Evolutionary conservation across 2,888 invertebrate genomes (phyloP).

Genomic region (Julus scanicus): DNA sequence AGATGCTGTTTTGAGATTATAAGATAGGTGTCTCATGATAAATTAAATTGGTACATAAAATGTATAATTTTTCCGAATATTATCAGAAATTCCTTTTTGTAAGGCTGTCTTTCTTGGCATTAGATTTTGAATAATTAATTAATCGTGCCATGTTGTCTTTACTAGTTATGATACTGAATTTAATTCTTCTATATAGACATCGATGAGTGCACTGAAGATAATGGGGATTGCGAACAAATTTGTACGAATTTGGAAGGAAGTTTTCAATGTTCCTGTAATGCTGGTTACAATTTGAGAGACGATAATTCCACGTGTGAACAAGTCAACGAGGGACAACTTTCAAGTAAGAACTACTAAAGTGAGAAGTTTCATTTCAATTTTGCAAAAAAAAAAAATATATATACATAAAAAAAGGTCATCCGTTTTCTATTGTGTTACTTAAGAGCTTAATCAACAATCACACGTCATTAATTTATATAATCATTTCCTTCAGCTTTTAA

Average conservation of each 20-base stretch:
- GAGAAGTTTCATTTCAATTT: too few relatives aligned
- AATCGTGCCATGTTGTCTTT: too few relatives aligned
- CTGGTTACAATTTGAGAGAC: slow-evolving; percentile 70
- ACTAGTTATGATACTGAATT: not conserved
- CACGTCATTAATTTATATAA: too few relatives aligned
- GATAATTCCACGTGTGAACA: slow-evolving; percentile 73
- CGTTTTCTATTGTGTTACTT: too few relatives aligned
- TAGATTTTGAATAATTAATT: too few relatives aligned
- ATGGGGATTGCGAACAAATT: slow-evolving; percentile 74
- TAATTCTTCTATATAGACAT: slow-evolving; percentile 61
- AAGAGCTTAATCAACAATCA: too few relatives aligned
- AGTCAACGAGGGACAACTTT: not conserved
- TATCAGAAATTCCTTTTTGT: not conserved
- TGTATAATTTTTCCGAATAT: too few relatives aligned
- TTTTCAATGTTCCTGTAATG: slow-evolving; percentile 72
- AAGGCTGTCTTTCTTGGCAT: not conserved
- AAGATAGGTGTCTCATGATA: too few relatives aligned
- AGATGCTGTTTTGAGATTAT: too few relatives aligned
- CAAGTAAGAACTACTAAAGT: slow-evolving; percentile 18
- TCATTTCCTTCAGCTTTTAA: not conserved
- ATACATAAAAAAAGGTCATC: too few relatives aligned
- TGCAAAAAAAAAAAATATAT: too few relatives aligned
- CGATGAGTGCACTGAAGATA: slow-evolving; percentile 66
- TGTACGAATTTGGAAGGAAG: slow-evolving; percentile 74
- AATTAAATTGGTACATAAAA: too few relatives aligned